Conservation (phyloP, 2,797 vertebrate genomes). For the Rhynchotus rufescens region DNA sequence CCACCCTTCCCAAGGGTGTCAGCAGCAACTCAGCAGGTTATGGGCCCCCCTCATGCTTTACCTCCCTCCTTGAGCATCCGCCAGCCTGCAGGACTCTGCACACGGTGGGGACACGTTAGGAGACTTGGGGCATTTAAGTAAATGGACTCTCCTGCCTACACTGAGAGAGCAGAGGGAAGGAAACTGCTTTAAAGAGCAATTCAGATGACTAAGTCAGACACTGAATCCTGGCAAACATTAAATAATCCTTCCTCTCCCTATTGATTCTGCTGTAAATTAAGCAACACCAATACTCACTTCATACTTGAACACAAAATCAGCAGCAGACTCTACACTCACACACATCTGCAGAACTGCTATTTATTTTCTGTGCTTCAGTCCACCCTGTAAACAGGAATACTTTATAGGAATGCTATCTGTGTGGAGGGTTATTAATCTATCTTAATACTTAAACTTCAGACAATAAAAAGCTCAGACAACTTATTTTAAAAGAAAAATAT, state of each 20-base stretch:
- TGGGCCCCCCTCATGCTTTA: background rate
- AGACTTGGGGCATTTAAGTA: background rate
- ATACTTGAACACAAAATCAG: background rate
- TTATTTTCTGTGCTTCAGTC: background rate
- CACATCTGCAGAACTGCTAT: background rate
- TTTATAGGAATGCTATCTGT: background rate
- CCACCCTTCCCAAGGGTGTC: background rate
- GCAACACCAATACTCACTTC: background rate
- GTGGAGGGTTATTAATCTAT: background rate
- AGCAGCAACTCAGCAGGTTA: background rate
- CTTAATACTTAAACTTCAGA: background rate
- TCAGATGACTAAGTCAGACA: background rate
- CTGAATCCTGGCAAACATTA: background rate
- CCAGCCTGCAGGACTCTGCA: background rate
- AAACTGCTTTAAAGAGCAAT: background rate
- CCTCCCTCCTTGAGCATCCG: background rate
- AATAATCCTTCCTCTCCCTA: background rate
- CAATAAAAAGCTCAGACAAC: background rate
- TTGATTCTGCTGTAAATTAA: background rate
- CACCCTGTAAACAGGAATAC: background rate
- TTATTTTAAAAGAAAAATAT: background rate
- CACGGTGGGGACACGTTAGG: background rate
- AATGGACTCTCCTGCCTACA: background rate
- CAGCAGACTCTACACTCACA: background rate
- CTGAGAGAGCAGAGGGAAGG: background rate